phyloP scores from a whole-genome alignment of 2,888 invertebrate genomes.

The Apodemia duryi region DNA sequence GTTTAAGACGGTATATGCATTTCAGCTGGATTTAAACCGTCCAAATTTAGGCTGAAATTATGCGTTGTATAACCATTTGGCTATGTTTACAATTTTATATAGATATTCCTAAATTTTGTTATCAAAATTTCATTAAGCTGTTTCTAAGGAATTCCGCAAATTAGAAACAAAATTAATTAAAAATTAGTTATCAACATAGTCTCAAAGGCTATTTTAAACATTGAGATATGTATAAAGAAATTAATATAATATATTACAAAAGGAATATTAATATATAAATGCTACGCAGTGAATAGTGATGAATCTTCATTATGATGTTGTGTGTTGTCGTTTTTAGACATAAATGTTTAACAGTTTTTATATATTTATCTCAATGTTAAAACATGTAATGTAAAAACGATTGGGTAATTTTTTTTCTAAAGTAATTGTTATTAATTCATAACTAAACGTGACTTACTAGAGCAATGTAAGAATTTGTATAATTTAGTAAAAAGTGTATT shows the following conservation, averaged over 20 bases:
- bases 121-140: not conserved
- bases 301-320: not conserved
- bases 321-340: not conserved
- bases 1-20: conserved; percentile 13
- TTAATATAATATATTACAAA: not conserved
- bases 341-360: not conserved
- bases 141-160: not conserved
- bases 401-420: not conserved
- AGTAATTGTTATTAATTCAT: not conserved
- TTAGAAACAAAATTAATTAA: not conserved
- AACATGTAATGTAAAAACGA: not conserved
- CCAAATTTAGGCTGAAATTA: conserved; percentile 16
- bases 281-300: not conserved
- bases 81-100: conserved; percentile 1
- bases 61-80: conserved; percentile 1
- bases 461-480: conserved; percentile 2
- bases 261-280: not conserved
- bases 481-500: conserved; percentile 6
- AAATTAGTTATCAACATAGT: not conserved
- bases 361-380: conserved; percentile 1
- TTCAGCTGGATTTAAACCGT: conserved; percentile 60
- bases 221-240: not conserved
- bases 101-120: not conserved
- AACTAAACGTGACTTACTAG: conserved; percentile 3
- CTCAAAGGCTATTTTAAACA: not conserved